These are phyloP conservation scores for Heliothis subflexa DNA, from an alignment of 1,140 invertebrate genomes.

Conservation along the genomic window DNA sequence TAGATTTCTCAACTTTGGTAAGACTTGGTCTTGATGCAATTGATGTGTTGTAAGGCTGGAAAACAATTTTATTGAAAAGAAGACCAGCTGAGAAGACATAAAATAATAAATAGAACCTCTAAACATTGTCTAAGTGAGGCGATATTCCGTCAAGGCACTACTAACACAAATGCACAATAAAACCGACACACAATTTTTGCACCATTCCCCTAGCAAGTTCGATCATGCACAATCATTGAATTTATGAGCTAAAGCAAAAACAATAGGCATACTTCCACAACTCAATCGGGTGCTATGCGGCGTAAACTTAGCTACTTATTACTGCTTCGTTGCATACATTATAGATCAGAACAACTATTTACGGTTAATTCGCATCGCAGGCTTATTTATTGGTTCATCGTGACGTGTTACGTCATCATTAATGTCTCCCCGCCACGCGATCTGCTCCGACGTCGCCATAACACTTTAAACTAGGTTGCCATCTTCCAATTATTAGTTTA, in stretches of 20 bases:
- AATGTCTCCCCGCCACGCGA: slow-evolving; percentile 73
- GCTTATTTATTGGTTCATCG: slow-evolving; percentile 67
- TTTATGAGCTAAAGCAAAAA: slow-evolving; percentile 24
- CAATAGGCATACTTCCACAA: slow-evolving; percentile 66
- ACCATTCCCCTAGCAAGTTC: neutral
- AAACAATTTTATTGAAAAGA: too few species aligned
- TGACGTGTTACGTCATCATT: slow-evolving; percentile 68
- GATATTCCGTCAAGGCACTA: too few species aligned
- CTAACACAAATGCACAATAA: neutral
- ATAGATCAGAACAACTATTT: slow-evolving; percentile 68
- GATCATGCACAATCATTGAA: slow-evolving; percentile 30
- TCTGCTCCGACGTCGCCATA: slow-evolving; percentile 45
- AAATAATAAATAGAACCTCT: too few species aligned
- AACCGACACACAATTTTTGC: slow-evolving; percentile 28
- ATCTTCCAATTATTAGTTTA: slow-evolving; percentile 35
- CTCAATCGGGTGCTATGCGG: slow-evolving; percentile 67
- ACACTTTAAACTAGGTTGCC: slow-evolving; percentile 38
- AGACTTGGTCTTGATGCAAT: too few species aligned
- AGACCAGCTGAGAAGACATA: too few species aligned
- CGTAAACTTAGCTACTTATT: slow-evolving; percentile 69
- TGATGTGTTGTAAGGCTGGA: too few species aligned
- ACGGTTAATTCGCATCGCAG: slow-evolving; percentile 66
- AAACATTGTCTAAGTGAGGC: too few species aligned
- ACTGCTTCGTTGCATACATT: slow-evolving; percentile 56
- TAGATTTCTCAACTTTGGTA: too few species aligned